Evolutionary conservation across 1,140 invertebrate genomes (phyloP).

Genomic region (Drosophila guanche): DNA sequence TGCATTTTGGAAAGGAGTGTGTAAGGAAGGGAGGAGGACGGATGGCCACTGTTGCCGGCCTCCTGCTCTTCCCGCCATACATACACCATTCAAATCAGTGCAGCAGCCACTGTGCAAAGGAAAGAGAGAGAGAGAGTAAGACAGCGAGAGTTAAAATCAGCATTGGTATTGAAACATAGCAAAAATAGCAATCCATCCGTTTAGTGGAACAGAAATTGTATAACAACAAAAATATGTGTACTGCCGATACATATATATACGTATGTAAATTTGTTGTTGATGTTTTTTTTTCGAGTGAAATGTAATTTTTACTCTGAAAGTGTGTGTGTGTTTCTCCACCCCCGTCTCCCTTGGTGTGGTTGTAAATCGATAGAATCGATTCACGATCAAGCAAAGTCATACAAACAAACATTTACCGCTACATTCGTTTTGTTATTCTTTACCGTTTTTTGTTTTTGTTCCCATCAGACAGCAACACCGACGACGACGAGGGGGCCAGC

Average conservation of each 20-base stretch:
- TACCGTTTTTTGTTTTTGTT: slow-evolving; percentile 51
- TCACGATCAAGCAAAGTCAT: slow-evolving; percentile 31
- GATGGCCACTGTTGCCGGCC: slow-evolving; percentile 10
- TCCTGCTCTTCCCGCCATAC: slow-evolving; percentile 6
- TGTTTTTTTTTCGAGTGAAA: slow-evolving; percentile 21
- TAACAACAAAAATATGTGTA: slow-evolving; percentile 53
- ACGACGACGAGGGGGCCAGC: slow-evolving; percentile 37
- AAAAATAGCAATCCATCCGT: slow-evolving; percentile 35
- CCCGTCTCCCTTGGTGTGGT: not conserved
- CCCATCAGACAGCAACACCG: slow-evolving; percentile 41
- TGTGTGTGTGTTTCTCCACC: slow-evolving; percentile 14
- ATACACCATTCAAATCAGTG: slow-evolving; percentile 55
- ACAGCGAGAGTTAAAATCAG: slow-evolving; percentile 62
- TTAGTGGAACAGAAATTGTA: slow-evolving; percentile 56
- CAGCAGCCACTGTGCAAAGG: slow-evolving; percentile 11
- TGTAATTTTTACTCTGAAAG: slow-evolving; percentile 11
- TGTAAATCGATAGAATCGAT: slow-evolving; percentile 75
- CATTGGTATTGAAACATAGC: slow-evolving; percentile 46
- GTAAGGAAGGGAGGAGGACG: slow-evolving; percentile 31
- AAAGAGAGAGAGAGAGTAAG: slow-evolving; percentile 8
- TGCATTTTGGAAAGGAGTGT: slow-evolving; percentile 41
- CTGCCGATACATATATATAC: slow-evolving; percentile 17
- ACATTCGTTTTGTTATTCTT: slow-evolving; percentile 37
- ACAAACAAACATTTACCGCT: slow-evolving; percentile 38
- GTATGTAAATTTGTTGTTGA: not conserved